Conservation (phyloP, 1,140 invertebrate genomes). For the Atta colombica region DNA sequence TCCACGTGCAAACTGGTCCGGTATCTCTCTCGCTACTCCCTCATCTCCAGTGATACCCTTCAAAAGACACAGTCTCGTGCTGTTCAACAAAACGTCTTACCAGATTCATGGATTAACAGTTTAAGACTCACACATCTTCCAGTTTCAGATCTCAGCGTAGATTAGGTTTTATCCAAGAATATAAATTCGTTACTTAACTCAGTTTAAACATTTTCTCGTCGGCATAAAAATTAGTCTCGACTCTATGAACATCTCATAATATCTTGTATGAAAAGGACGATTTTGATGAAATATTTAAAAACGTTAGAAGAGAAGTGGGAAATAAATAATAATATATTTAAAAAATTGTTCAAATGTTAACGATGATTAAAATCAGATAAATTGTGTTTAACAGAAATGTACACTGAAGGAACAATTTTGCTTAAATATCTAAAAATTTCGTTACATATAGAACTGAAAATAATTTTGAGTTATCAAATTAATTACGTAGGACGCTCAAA, state of each 20-base stretch:
- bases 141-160: too few species aligned
- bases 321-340: background rate
- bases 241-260: background rate
- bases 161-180: background rate
- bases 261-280: too few species aligned
- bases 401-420: too few species aligned
- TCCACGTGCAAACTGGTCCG: conserved; percentile 43
- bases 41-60: conserved; percentile 20
- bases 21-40: conserved; percentile 37
- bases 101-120: conserved; percentile 13
- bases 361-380: background rate
- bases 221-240: background rate
- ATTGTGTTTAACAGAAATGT: background rate
- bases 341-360: background rate
- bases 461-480: too few species aligned
- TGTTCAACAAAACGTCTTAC: conserved; percentile 7
- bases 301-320: background rate
- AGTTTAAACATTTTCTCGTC: background rate
- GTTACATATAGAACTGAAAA: too few species aligned
- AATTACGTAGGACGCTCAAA: too few species aligned
- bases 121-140: background rate
- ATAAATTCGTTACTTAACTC: background rate
- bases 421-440: too few species aligned
- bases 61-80: background rate
- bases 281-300: too few species aligned